Percentiles rank a stretch among this genome's conserved stretches.
Conservation (phyloP, 2,888 invertebrate genomes). For the Drosophila mimica region DNA sequence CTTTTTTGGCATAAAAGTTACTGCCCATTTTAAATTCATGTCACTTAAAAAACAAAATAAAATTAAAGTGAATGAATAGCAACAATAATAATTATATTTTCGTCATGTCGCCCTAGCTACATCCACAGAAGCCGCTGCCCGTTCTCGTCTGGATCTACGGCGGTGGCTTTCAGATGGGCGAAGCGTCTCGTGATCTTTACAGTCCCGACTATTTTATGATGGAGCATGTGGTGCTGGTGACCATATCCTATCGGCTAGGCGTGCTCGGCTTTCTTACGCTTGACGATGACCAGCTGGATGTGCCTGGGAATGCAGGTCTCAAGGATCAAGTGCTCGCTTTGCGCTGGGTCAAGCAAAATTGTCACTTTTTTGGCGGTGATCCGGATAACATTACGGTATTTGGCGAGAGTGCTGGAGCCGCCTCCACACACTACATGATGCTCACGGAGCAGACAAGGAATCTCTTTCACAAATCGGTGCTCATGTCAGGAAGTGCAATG, state of each 20-base stretch:
- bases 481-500: constrained; percentile 83
- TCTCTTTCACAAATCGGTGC: constrained; percentile 83
- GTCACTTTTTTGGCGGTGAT: constrained; percentile 86
- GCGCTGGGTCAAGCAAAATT: constrained; percentile 86
- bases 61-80: neutral
- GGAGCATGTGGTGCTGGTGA: constrained; percentile 85
- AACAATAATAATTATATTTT: neutral
- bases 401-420: constrained; percentile 86
- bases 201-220: constrained; percentile 86
- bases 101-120: constrained; percentile 60
- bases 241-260: constrained; percentile 86
- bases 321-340: constrained; percentile 86
- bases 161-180: constrained; percentile 86
- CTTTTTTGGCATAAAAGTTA: neutral
- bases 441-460: constrained; percentile 85
- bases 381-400: constrained; percentile 86
- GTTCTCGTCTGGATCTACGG: constrained; percentile 86
- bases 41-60: neutral
- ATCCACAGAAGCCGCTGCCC: constrained; percentile 79
- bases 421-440: constrained; percentile 85
- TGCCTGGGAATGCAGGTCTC: constrained; percentile 86
- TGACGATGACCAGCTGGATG: constrained; percentile 84
- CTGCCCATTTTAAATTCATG: neutral
- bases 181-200: constrained; percentile 84
- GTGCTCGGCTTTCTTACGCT: constrained; percentile 85